Base-by-base conservation (phyloP, 2,888 invertebrate species). In the Morinoia aosen region DNA sequence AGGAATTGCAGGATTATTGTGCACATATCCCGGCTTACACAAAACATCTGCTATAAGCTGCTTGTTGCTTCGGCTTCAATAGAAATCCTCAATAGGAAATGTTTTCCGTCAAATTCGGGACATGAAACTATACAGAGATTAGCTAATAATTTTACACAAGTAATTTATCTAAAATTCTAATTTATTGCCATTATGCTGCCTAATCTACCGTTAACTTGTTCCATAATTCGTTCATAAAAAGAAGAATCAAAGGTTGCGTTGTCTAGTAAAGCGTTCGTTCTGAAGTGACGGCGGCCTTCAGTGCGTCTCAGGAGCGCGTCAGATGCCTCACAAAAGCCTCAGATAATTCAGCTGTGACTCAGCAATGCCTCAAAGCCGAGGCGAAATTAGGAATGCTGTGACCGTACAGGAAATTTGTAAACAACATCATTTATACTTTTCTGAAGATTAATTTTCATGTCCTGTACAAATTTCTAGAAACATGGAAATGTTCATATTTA, bases 291-390 rank as follows among this genome's bases (percentile, higher is more conserved):
- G 33, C 76, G 76, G 33, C 33, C 25, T 33, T 76, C 76, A 76
- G 76, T 76, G 0, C 25, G 76, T 33, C 25, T 76, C 25, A 25
- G 76, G 33, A 19, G 76, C 76, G 25, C 25, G 25, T 76, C 25
- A 76, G 76, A 76, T 61, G 76, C 76, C 76, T 25, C 76, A 76
- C 76, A 76, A 76, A 76, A 76, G 76, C 76, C 76, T 76, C 76
- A 76, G 76, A 76, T 76, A 76, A 76, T 76, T 76, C 76, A 33
- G 25, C 33, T 76, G 76, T 76, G 76, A 76, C 76, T 16, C 76
- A 76, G 76, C 76, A 76, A 76, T 76, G 76, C 76, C 33, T 19
- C 76, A 76, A 76, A 76, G 76, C 76, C 76, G 76, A 2, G 25
- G 25, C 76, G 25, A 76, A 76, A 76, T 76, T 33, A 16, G 8